Evolutionary conservation across 2,888 invertebrate genomes (phyloP).

Genomic region (Cephonodes hylas): DNA sequence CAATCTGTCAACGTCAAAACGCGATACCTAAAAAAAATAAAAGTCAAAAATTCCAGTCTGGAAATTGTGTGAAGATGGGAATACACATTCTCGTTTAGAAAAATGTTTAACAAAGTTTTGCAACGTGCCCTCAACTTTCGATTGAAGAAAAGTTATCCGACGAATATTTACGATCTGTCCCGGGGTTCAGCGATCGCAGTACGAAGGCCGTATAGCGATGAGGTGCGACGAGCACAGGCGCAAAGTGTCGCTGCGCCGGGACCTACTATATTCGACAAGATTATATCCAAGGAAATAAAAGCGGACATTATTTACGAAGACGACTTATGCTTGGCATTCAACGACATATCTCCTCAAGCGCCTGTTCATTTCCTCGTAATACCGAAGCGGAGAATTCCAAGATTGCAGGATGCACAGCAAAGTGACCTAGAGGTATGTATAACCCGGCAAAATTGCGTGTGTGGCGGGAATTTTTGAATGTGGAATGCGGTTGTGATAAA

Average conservation of each 20-base stretch:
- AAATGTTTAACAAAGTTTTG: constrained; percentile 75
- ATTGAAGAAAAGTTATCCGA: constrained; percentile 69
- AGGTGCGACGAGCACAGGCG: constrained; percentile 65
- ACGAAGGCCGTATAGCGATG: constrained; percentile 65
- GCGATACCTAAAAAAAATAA: neutral
- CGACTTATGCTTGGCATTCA: constrained; percentile 89
- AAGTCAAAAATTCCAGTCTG: neutral
- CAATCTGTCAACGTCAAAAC: constrained; percentile 21
- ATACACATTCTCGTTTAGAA: constrained; percentile 33
- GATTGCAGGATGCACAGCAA: constrained; percentile 80
- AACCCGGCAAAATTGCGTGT: constrained; percentile 11
- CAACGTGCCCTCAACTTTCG: constrained; percentile 73
- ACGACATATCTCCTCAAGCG: constrained; percentile 90
- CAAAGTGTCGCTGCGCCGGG: constrained; percentile 57
- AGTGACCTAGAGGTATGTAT: constrained; percentile 82
- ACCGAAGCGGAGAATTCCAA: constrained; percentile 86
- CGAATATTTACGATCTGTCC: constrained; percentile 71
- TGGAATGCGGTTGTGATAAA: constrained; percentile 15
- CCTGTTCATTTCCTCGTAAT: constrained; percentile 92
- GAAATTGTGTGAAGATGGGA: constrained; percentile 12
- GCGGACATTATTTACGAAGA: constrained; percentile 92
- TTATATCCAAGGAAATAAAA: constrained; percentile 88
- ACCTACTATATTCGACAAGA: constrained; percentile 87
- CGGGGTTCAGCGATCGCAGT: constrained; percentile 66
- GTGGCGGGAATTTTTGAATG: constrained; percentile 6